These are phyloP conservation scores for Megalops cyprinoides DNA, from an alignment of 2,797 vertebrate species.

Conservation along the genomic window DNA sequence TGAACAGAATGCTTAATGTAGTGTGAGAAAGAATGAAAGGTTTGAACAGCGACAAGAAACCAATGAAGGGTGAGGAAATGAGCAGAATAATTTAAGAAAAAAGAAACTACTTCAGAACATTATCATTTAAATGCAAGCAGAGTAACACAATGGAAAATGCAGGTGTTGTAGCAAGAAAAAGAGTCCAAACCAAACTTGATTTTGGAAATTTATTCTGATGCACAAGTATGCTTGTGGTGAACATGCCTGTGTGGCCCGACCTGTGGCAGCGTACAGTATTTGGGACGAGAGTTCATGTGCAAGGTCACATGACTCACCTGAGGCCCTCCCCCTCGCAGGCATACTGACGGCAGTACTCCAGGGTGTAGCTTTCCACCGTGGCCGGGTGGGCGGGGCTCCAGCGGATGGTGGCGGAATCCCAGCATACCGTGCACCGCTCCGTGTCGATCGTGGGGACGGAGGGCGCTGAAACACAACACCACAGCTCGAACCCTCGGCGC, in stretches of 20 bases:
- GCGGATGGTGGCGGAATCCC: slow-evolving; percentile 85
- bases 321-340: slow-evolving; percentile 91
- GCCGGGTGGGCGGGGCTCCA: slow-evolving; percentile 70
- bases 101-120: not conserved
- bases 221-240: too few species aligned
- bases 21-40: not conserved
- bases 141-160: not conserved
- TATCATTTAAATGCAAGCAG: not conserved
- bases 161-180: too few species aligned
- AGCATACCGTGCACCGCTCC: slow-evolving; percentile 83
- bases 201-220: too few species aligned
- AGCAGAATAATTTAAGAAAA: not conserved
- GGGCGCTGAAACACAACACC: slow-evolving; percentile 74
- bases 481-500: not conserved
- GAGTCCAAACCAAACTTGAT: too few species aligned
- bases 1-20: not conserved
- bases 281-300: not conserved
- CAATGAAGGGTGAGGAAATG: not conserved
- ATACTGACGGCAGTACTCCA: slow-evolving; percentile 93
- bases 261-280: not conserved
- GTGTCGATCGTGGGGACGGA: slow-evolving; percentile 82
- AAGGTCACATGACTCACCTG: slow-evolving; percentile 70
- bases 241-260: too few species aligned
- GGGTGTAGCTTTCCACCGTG: slow-evolving; percentile 78
- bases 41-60: not conserved